phyloP scores from a whole-genome alignment of 2,113 vertebrate species.

The Pampusana beccarii region DNA sequence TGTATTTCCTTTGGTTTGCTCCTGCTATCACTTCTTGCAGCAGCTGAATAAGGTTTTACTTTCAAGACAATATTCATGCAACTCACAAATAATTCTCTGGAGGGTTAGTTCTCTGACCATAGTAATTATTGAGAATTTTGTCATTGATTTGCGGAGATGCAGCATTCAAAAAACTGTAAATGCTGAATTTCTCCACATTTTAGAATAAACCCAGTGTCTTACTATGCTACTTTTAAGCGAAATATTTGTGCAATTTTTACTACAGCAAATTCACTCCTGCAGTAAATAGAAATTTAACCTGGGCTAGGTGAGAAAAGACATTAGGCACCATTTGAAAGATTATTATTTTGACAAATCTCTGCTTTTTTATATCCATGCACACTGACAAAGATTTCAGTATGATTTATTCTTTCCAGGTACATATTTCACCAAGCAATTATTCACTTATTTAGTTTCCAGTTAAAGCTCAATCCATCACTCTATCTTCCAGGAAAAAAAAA shows the following conservation, averaged over 20 bases:
- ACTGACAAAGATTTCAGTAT: background rate
- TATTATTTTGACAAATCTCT: background rate
- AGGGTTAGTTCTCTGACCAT: background rate
- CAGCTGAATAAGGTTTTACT: background rate
- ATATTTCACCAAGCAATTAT: background rate
- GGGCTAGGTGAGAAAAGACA: background rate
- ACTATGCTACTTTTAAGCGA: background rate
- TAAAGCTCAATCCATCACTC: conserved; percentile 8
- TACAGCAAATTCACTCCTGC: background rate
- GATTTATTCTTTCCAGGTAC: background rate
- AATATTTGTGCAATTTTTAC: background rate
- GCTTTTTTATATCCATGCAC: background rate
- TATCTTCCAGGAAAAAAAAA: background rate
- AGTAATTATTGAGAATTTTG: background rate
- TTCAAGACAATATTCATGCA: background rate
- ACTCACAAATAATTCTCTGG: background rate
- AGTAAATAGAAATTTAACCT: background rate
- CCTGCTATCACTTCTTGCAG: background rate
- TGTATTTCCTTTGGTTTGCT: background rate
- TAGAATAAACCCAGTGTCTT: background rate
- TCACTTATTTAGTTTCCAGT: conserved; percentile 30
- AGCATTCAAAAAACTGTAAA: background rate
- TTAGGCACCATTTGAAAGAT: background rate
- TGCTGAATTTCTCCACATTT: background rate
- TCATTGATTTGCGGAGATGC: background rate